Conservation (phyloP, 2,797 vertebrate species). For the Hippopotamyrus pictus region DNA sequence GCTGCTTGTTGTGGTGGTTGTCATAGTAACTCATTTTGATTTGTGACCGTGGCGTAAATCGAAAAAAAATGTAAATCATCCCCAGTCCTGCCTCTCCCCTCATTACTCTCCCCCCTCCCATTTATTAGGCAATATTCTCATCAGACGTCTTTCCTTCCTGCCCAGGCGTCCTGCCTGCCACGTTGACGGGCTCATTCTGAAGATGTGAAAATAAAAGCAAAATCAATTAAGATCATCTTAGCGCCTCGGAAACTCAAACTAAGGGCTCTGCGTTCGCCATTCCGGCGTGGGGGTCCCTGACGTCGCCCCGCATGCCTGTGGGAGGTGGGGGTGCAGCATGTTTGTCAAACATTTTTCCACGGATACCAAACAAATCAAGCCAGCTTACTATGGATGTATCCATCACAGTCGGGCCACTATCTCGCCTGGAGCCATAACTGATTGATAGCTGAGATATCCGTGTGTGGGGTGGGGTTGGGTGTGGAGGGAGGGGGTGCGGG, state of each 20-base stretch:
- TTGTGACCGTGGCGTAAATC: background rate
- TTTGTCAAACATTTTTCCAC: constrained; percentile 43
- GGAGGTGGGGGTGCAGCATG: constrained; percentile 35
- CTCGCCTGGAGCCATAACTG: constrained; percentile 46
- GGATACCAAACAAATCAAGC: constrained; percentile 53
- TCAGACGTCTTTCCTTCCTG: background rate
- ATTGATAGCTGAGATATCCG: constrained; percentile 57
- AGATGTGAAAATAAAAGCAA: background rate
- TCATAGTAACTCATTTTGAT: background rate
- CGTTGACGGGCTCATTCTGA: background rate
- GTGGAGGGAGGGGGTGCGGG: constrained; percentile 6
- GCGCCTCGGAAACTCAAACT: background rate
- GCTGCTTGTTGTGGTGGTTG: background rate
- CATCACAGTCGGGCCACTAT: constrained; percentile 41
- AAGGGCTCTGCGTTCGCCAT: background rate
- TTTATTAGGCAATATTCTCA: constrained; percentile 2
- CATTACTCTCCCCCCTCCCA: background rate
- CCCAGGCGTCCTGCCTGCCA: background rate
- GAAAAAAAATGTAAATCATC: constrained; percentile 6
- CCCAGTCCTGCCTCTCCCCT: background rate
- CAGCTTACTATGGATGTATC: constrained; percentile 47
- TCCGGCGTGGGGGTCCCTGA: background rate
- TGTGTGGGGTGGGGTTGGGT: constrained; percentile 20
- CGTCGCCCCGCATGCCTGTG: background rate
- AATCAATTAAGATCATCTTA: constrained; percentile 12